Evolutionary conservation across 2,113 vertebrate species (phyloP).

Genomic region (Peucedramus taeniatus): DNA sequence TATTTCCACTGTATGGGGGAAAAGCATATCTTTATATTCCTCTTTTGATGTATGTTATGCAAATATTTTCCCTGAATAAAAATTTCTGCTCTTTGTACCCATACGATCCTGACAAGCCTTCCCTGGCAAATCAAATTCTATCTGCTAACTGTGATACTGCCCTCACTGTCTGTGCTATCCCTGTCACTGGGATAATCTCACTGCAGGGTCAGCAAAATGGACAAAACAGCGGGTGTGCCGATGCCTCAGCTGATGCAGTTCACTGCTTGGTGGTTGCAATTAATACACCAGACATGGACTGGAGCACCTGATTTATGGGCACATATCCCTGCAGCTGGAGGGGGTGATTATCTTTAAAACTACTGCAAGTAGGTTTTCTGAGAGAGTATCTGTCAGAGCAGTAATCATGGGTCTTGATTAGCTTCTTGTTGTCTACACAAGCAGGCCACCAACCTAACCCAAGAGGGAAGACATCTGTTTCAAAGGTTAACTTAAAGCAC

Average conservation of each 20-base stretch:
- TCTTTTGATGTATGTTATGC: neutral
- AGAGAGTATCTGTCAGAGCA: neutral
- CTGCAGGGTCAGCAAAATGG: neutral
- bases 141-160: neutral
- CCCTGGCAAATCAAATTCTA: neutral
- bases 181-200: neutral
- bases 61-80: neutral
- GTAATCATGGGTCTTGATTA: neutral
- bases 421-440: neutral
- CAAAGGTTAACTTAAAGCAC: neutral
- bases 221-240: fast-evolving
- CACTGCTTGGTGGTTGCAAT: neutral
- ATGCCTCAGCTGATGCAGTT: neutral
- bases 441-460: neutral
- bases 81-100: neutral
- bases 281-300: neutral
- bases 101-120: neutral
- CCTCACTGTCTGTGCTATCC: neutral
- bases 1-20: neutral
- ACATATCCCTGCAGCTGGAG: neutral
- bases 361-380: neutral
- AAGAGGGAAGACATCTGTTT: neutral
- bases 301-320: neutral
- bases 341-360: neutral
- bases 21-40: neutral